Conservation (phyloP, 2,113 vertebrate genomes). For the Propithecus coquereli region DNA sequence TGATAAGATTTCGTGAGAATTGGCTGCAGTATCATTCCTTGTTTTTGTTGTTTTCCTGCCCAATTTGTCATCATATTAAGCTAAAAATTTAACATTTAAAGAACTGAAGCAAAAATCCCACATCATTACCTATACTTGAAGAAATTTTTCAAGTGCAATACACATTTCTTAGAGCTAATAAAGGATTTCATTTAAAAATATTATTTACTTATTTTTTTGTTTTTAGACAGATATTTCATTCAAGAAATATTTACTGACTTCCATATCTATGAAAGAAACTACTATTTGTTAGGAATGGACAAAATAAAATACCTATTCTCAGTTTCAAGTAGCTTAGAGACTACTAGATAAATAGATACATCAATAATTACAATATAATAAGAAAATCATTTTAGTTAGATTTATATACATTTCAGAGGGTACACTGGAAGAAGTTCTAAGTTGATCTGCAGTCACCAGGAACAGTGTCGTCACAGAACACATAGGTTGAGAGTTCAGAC, state of each 20-base stretch:
- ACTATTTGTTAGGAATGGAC: background rate
- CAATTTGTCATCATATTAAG: background rate
- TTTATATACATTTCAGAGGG: background rate
- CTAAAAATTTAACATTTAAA: background rate
- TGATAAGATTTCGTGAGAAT: conserved; percentile 21
- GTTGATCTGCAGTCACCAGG: background rate
- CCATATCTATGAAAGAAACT: background rate
- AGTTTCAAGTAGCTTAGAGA: background rate
- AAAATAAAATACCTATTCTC: background rate
- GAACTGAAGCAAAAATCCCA: background rate
- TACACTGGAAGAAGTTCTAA: background rate
- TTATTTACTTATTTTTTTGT: background rate
- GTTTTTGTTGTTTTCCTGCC: background rate
- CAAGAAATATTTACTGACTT: background rate
- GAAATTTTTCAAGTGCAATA: background rate
- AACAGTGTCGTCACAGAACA: background rate
- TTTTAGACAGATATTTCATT: background rate
- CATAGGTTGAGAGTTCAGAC: background rate
- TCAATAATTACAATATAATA: background rate
- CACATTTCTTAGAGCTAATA: background rate
- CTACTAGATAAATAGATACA: background rate
- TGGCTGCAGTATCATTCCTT: background rate
- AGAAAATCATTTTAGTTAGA: background rate
- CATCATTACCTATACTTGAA: background rate
- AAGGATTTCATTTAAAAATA: background rate